Conservation (phyloP, 1,140 invertebrate genomes). For the Araneus ventricosus region DNA sequence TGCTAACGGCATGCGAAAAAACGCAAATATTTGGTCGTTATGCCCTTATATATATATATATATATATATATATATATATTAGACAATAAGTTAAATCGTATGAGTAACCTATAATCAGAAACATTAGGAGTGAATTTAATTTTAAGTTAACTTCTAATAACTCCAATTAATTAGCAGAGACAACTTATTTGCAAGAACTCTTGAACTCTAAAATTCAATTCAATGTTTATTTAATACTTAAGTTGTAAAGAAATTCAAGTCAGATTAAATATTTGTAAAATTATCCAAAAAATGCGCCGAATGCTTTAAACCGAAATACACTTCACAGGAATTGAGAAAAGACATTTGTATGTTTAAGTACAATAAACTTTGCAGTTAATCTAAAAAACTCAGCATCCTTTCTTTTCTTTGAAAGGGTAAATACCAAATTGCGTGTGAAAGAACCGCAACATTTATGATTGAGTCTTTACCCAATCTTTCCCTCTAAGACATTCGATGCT, state of each 20-base stretch:
- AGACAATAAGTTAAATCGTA: too few relatives aligned
- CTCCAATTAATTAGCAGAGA: too few relatives aligned
- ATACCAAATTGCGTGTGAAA: background rate
- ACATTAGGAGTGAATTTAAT: too few relatives aligned
- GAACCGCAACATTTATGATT: background rate
- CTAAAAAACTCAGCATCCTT: background rate
- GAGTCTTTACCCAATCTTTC: background rate
- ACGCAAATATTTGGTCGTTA: too few relatives aligned
- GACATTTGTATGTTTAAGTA: background rate
- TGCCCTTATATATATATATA: too few relatives aligned
- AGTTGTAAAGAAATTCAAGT: background rate
- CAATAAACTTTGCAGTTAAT: background rate
- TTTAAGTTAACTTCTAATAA: too few relatives aligned
- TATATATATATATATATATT: too few relatives aligned
- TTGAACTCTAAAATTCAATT: background rate
- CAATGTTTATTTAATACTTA: background rate
- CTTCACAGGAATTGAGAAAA: background rate
- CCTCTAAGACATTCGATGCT: background rate
- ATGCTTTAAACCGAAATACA: background rate
- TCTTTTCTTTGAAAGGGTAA: background rate
- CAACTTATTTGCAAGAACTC: too few relatives aligned
- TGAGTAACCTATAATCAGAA: too few relatives aligned
- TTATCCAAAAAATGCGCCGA: background rate
- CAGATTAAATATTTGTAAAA: background rate
- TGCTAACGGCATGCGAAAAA: too few relatives aligned